Base-by-base conservation (phyloP, 2,113 vertebrate genomes). In the Oreotrochilus melanogaster region DNA sequence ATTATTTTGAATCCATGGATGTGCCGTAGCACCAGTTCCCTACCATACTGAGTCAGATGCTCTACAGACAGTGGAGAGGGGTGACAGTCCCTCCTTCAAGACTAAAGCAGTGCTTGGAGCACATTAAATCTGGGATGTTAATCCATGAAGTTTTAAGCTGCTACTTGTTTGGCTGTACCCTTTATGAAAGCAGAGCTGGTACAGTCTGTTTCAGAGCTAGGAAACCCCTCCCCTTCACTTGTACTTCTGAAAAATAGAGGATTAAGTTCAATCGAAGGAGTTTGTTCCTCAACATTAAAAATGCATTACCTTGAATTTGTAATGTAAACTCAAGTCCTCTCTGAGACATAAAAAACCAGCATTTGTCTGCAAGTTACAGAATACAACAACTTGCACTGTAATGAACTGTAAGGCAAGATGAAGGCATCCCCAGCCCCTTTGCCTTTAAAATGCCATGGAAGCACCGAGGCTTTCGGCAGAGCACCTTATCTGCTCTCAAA, bases 371-470 rank as follows among this genome's bases (percentile, higher is more conserved):
- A 12, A 92, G 43, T 85, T 66, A 50, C 35, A 72, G 51, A 54
- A 78, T 9, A 75, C 4, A 22, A 81, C 82, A 83, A 76, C 84
- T 75, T 65, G 39, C 73, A 16, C 31, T 60, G 3, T 7, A 42
- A 48, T 84, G 76, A 45, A 18, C 88, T 33, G 4, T 18, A 35
- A 35, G 28, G 69, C 37, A 25, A 14, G 88, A 73, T 86, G 96
- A 96, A 95, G 84, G 78, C 80, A 83, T 10, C 95, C 94, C 54
- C 95, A 91, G 96, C 95, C 74, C 92, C 95, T 96, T 97, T 33
- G 95, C 96, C 97, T 98, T 97, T 97, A 96, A 96, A 95, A 97
- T 96, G 95, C 90, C 92, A 45, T 91, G 91, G 92, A 73, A 92
- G 93, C 91, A 81, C 37, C 15, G 91, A 92, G 43, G 82, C 91